Evolutionary conservation across 2,888 invertebrate species (phyloP), one percentile per base, ranked within the genome.

Genomic region (Dorcus parallelipipedus): DNA sequence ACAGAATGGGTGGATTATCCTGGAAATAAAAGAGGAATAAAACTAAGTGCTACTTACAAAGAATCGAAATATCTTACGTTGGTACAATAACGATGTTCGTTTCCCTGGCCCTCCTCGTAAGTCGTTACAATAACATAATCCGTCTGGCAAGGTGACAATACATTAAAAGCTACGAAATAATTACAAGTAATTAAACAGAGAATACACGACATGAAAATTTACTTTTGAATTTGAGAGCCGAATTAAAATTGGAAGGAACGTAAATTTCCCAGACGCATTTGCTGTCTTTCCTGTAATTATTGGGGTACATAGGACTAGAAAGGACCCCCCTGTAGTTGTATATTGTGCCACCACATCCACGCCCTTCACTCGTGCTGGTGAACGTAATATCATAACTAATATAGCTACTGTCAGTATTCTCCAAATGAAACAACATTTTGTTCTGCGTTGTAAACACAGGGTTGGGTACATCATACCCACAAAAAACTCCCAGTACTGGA

Each of bases 391-490:
- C 86, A 64, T 81, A 81, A 52, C 64, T 68, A 41, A 69, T 71
- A 51, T 52, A 69, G 20, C 70, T 59, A 6, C 67, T 42, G 8
- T 52, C 9, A 8, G 39, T 23, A 38, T 61, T 61, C 40, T 49
- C 52, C 10, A 63, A 6, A 26, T 62, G 59, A 58, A 66, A 58
- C 43, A 54, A 51, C 33, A 93, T 70, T 55, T 83, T 79, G 69
- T 88, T 89, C 9, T 86, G 83, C 0, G 80, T 81, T 4, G 91
- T 88, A 77, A 91, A 95, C 2, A 93, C 70, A 0, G 90, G 87
- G 65, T 79, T 77, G 0, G 87, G 84, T 9, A 78, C 62, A 14
- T 70, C 57, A 14, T 71, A 74, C 0, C 84, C 82, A 71, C 90
- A 91, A 0, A 81, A 60, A 26, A 74, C 81, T 0, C 77, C 76